Percentiles rank a stretch among this genome's conserved stretches.
phyloP scores from a whole-genome alignment of 2,797 vertebrate species.

The Melopsittacus undulatus region DNA sequence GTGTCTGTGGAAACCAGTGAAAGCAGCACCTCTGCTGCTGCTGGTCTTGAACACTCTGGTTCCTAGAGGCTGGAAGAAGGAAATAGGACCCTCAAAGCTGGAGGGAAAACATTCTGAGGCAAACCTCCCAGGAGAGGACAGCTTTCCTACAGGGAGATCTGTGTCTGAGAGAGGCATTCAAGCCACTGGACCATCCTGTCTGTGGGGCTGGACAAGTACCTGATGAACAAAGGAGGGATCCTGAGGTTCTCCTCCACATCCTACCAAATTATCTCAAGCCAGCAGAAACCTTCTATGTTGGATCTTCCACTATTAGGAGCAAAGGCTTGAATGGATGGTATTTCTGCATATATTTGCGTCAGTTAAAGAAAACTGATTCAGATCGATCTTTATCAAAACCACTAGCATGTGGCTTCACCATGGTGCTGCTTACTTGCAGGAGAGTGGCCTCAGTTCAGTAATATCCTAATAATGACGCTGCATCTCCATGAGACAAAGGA shows the following conservation, averaged over 20 bases:
- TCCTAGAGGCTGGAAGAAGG: background rate
- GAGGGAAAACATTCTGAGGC: background rate
- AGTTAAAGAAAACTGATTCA: no score
- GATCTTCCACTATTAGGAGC: background rate
- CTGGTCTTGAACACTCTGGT: background rate
- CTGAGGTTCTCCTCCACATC: background rate
- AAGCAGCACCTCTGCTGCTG: background rate
- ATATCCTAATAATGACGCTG: background rate
- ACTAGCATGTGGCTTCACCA: no score
- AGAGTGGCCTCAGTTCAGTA: background rate
- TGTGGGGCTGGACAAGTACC: background rate
- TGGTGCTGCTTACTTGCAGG: background rate
- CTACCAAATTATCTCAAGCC: background rate
- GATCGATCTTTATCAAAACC: no score
- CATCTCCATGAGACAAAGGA: background rate
- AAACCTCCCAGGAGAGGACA: background rate
- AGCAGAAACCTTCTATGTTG: background rate
- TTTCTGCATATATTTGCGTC: background rate
- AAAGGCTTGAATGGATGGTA: background rate
- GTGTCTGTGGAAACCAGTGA: background rate
- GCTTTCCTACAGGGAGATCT: background rate
- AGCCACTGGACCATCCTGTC: background rate
- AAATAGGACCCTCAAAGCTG: background rate
- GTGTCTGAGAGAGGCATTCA: background rate
- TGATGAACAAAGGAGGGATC: background rate